phyloP scores from a whole-genome alignment of 2,888 invertebrate species.

The Latheticus oryzae region DNA sequence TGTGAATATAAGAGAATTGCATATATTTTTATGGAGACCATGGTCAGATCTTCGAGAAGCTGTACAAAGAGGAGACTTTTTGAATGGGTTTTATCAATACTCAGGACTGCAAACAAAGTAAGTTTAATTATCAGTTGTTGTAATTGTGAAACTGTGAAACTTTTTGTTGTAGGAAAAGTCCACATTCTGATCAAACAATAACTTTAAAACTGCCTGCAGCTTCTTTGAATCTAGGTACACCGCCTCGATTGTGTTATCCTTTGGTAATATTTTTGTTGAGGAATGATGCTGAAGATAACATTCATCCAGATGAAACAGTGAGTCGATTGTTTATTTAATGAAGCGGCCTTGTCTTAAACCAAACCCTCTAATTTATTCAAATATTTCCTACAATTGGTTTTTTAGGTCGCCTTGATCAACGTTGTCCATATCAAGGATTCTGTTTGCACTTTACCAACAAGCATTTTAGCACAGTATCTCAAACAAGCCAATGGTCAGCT shows the following conservation, averaged over 20 bases:
- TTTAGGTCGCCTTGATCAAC: conserved; percentile 83
- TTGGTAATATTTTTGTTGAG: conserved; percentile 80
- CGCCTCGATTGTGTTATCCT: conserved; percentile 81
- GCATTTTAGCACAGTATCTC: conserved; percentile 85
- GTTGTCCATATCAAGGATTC: conserved; percentile 87
- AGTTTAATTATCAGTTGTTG: conserved; percentile 38
- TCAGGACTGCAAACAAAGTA: conserved; percentile 60
- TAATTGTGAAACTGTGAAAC: conserved; percentile 28
- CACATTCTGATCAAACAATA: conserved; percentile 75
- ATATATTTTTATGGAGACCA: conserved; percentile 80
- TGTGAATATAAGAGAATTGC: conserved; percentile 80
- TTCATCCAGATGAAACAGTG: conserved; percentile 84
- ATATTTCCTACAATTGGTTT: neutral
- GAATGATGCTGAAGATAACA: conserved; percentile 70
- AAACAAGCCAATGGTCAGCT: conserved; percentile 87
- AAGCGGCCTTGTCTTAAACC: neutral
- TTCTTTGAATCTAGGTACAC: conserved; percentile 76
- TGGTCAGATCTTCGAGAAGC: conserved; percentile 75
- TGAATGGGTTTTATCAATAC: conserved; percentile 67
- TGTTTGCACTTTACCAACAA: conserved; percentile 82
- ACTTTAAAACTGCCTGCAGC: conserved; percentile 73
- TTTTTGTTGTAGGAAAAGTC: conserved; percentile 70
- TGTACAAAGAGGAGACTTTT: conserved; percentile 69
- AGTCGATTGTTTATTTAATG: conserved; percentile 56
- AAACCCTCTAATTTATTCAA: too few relatives aligned